These are phyloP conservation scores for Gastracanthus pulcherrimus DNA, from an alignment of 2,888 invertebrate species.

Conservation along the genomic window DNA sequence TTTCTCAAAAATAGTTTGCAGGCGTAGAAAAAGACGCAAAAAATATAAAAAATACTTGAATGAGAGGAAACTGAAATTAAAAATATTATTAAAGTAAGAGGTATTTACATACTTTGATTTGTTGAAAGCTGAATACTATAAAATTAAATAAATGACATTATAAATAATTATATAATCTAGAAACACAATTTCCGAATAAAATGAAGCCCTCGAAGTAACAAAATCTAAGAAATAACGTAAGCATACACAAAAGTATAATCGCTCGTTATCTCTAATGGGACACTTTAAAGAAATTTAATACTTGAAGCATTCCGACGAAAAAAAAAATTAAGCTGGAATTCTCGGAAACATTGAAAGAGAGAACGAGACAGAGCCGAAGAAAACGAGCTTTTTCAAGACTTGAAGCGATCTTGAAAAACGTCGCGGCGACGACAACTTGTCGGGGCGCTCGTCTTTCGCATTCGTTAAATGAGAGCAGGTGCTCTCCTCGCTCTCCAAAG, in stretches of 20 bases:
- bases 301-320: neutral
- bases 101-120: no score
- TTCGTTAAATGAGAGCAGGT: slow-evolving; percentile 51
- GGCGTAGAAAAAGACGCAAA: no score
- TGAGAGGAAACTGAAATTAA: no score
- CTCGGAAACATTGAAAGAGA: neutral
- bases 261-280: slow-evolving; percentile 24
- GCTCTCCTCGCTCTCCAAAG: slow-evolving; percentile 2
- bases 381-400: slow-evolving; percentile 41
- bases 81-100: no score
- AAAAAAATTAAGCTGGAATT: slow-evolving; percentile 7
- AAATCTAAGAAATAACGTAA: no score
- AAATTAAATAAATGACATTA: no score
- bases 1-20: neutral
- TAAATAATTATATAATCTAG: neutral
- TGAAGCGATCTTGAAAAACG: slow-evolving; percentile 48
- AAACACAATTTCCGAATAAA: neutral
- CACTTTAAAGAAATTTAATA: slow-evolving; percentile 31
- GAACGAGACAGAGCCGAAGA: neutral
- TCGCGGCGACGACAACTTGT: slow-evolving; percentile 24
- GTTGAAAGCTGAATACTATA: no score
- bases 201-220: neutral
- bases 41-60: no score
- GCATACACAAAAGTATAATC: no score
- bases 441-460: slow-evolving; percentile 38